These are phyloP conservation scores for Eupithecia abbreviata DNA, from an alignment of 2,888 invertebrate species.

Conservation along the genomic window DNA sequence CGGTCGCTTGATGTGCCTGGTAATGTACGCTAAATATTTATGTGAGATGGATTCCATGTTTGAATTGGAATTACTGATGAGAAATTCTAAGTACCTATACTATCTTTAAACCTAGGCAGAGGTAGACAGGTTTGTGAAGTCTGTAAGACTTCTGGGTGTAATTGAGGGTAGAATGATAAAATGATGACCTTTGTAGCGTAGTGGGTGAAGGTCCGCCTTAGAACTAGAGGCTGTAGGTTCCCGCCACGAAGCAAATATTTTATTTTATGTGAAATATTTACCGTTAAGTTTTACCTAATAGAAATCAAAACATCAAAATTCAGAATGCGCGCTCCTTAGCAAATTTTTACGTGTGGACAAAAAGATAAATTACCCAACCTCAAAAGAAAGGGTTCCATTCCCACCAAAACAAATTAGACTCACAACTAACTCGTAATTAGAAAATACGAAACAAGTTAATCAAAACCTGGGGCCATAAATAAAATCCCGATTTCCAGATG, in stretches of 20 bases:
- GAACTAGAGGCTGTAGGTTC: background rate
- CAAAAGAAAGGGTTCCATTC: slow-evolving; percentile 9
- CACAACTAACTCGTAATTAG: slow-evolving; percentile 33
- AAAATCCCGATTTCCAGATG: slow-evolving; percentile 64
- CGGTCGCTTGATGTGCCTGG: slow-evolving; percentile 66
- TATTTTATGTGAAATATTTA: background rate
- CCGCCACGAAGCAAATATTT: background rate
- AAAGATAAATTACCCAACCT: background rate
- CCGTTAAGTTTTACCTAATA: background rate
- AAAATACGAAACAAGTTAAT: slow-evolving; percentile 48
- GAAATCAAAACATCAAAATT: background rate
- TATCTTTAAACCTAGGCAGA: background rate
- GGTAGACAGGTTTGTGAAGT: background rate
- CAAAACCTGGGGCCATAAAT: slow-evolving; percentile 49
- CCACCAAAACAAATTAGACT: slow-evolving; percentile 25
- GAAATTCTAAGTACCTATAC: background rate
- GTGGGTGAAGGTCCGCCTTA: background rate
- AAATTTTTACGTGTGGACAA: background rate
- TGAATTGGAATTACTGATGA: background rate
- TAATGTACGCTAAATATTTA: slow-evolving; percentile 49
- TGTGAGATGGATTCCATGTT: slow-evolving; percentile 17
- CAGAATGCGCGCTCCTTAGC: background rate
- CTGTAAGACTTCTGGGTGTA: background rate
- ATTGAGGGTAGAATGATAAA: slow-evolving; percentile 3
- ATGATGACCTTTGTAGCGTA: background rate